phyloP scores from a whole-genome alignment of 2,113 vertebrate species.

The Paradisaea rubra region DNA sequence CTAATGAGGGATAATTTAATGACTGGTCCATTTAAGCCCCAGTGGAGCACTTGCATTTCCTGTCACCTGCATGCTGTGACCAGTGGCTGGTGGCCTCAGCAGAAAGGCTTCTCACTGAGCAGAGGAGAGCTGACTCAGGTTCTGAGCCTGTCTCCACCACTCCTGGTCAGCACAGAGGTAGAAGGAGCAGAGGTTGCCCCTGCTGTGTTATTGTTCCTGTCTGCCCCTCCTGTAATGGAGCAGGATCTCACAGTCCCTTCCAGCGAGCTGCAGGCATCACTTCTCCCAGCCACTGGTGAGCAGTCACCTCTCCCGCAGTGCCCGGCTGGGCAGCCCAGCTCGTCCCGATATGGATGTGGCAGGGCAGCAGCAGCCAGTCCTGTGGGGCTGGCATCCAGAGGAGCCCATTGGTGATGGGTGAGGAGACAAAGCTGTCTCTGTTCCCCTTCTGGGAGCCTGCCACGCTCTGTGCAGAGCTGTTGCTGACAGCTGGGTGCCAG shows the following conservation, averaged over 20 bases:
- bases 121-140: not conserved
- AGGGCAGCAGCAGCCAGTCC: not conserved
- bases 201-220: not conserved
- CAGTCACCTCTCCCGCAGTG: fast-evolving
- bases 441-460: not conserved
- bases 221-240: not conserved
- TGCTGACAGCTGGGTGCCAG: not conserved
- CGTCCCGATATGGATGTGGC: not conserved
- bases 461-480: fast-evolving
- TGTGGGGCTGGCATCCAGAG: fast-evolving
- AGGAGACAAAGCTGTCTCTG: not conserved
- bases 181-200: not conserved
- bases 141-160: not conserved
- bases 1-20: not conserved
- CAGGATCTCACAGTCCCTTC: not conserved
- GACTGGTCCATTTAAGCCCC: not conserved
- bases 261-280: fast-evolving
- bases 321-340: not conserved
- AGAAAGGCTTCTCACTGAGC: not conserved
- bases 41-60: not conserved
- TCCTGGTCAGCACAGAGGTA: not conserved
- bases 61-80: not conserved
- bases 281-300: not conserved
- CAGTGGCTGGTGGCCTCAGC: not conserved
- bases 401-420: fast-evolving